These are phyloP conservation scores for Limanda limanda DNA, from an alignment of 2,113 vertebrate species.

Conservation along the genomic window DNA sequence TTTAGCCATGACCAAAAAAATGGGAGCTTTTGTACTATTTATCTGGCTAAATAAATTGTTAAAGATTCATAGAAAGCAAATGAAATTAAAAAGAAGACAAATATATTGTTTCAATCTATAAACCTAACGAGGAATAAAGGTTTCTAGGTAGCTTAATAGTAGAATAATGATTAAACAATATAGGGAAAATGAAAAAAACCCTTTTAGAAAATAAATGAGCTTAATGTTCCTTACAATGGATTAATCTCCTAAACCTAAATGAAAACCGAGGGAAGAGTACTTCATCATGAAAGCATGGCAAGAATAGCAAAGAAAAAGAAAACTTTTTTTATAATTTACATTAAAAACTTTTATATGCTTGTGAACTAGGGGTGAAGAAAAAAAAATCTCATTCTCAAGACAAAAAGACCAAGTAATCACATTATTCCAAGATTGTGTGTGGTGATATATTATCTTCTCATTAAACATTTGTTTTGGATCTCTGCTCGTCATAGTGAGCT, in stretches of 20 bases:
- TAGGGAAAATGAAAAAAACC: conserved; percentile 31
- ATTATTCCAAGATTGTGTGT: conserved; percentile 20
- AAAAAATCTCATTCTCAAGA: conserved; percentile 20
- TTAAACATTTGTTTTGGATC: conserved; percentile 62
- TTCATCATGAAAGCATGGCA: conserved; percentile 45
- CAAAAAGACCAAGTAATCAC: conserved; percentile 27
- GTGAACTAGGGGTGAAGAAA: conserved; percentile 7
- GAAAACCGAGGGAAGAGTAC: conserved; percentile 42
- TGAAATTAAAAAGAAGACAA: not conserved
- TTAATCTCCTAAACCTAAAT: conserved; percentile 52
- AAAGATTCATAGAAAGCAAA: no score
- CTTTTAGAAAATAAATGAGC: conserved; percentile 51
- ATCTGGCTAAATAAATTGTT: not conserved
- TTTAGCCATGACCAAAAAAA: not conserved
- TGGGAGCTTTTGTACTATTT: not conserved
- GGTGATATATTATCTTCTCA: conserved; percentile 50
- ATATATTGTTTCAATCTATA: conserved; percentile 3
- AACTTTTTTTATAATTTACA: conserved; percentile 52
- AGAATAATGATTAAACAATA: conserved; percentile 53
- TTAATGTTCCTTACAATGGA: conserved; percentile 71
- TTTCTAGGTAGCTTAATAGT: conserved; percentile 27
- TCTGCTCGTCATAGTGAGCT: conserved; percentile 54
- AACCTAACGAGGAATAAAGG: conserved; percentile 19
- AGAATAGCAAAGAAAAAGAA: conserved; percentile 31
- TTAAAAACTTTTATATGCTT: conserved; percentile 36